A percentile compares a stretch with the other conserved stretches of the same genome.
Evolutionary conservation across 2,113 vertebrate species (phyloP).

Genomic region (Nothobranchius kuhntae): DNA sequence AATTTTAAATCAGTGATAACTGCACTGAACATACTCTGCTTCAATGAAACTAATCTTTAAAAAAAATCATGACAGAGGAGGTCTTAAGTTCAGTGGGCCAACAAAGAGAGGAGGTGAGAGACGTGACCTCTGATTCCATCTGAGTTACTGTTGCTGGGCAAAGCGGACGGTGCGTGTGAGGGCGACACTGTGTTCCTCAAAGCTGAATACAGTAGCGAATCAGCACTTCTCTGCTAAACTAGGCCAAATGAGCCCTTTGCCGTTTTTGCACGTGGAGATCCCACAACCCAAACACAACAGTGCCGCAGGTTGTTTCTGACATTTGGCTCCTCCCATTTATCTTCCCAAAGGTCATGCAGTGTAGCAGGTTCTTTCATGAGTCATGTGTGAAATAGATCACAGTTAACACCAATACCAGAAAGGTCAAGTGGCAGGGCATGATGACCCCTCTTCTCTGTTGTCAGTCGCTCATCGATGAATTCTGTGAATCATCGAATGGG

Average conservation of each 20-base stretch:
- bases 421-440: constrained; percentile 61
- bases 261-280: constrained; percentile 22
- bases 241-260: constrained; percentile 28
- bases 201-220: constrained; percentile 28
- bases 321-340: constrained; percentile 69
- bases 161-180: constrained; percentile 8
- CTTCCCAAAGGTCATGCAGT: constrained; percentile 69
- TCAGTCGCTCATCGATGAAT: constrained; percentile 47
- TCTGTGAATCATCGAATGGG: constrained; percentile 8
- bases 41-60: not conserved
- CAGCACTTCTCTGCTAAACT: constrained; percentile 35
- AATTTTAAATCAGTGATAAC: constrained; percentile 37
- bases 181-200: not conserved
- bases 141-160: constrained; percentile 32
- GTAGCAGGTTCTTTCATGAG: constrained; percentile 59
- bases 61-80: not conserved
- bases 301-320: constrained; percentile 54
- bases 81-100: not conserved
- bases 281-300: constrained; percentile 17
- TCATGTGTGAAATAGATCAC: constrained; percentile 56
- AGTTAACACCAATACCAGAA: constrained; percentile 65
- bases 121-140: constrained; percentile 28
- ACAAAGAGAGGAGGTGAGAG: not conserved
- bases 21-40: constrained; percentile 27
- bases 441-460: constrained; percentile 15